Percentiles rank a stretch among this genome's conserved stretches.
Conservation (phyloP, 2,797 vertebrate species). For the Erethizon dorsatum region DNA sequence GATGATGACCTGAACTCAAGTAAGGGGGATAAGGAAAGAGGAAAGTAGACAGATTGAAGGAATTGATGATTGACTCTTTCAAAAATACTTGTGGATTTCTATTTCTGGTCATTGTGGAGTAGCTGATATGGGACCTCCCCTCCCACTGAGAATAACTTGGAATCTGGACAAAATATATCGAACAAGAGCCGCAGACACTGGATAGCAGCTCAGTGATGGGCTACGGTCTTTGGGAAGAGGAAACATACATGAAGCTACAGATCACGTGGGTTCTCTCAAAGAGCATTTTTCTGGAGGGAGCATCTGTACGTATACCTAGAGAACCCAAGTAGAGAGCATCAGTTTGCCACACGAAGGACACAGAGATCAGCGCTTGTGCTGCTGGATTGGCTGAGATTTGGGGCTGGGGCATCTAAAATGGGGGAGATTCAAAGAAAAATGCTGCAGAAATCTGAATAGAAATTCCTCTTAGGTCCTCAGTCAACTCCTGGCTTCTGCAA, state of each 20-base stretch:
- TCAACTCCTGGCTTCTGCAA: neutral
- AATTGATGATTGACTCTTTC: neutral
- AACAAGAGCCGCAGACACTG: neutral
- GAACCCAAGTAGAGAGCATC: neutral
- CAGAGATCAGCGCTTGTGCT: neutral
- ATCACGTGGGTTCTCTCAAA: neutral
- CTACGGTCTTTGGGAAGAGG: neutral
- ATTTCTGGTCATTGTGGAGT: neutral
- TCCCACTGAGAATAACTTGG: neutral
- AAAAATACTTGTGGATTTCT: conserved; percentile 9
- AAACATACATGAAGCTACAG: neutral
- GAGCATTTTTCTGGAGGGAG: neutral
- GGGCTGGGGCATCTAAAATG: neutral
- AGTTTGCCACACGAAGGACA: neutral
- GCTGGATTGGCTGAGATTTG: neutral
- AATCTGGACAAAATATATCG: neutral
- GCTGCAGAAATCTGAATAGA: neutral
- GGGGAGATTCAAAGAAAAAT: neutral
- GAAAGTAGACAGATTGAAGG: neutral
- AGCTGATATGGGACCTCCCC: neutral
- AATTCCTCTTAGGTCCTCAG: neutral
- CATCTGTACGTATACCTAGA: neutral
- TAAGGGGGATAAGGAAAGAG: neutral
- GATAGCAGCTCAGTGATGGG: neutral
- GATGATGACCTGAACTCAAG: neutral